Evolutionary conservation across 1,140 invertebrate species (phyloP).

Genomic region (Prorops nasuta): DNA sequence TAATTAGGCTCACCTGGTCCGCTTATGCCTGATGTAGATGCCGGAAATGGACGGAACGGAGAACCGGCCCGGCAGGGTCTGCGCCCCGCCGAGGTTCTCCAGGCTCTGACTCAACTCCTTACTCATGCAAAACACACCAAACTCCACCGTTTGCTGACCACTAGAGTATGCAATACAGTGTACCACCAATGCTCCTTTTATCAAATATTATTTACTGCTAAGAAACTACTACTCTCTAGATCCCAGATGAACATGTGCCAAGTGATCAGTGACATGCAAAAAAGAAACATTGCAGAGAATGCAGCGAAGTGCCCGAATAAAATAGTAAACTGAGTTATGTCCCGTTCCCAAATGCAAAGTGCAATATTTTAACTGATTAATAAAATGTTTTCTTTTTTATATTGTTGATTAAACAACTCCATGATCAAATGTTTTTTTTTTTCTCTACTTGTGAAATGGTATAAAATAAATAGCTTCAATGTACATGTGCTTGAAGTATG

Average conservation of each 20-base stretch:
- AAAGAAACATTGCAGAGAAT: constrained; percentile 21
- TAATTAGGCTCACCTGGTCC: constrained; percentile 59
- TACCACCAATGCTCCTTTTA: constrained; percentile 53
- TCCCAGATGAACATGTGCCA: constrained; percentile 26
- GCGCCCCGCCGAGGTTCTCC: constrained; percentile 60
- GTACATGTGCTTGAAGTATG: too few species aligned
- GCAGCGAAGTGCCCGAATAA: constrained; percentile 23
- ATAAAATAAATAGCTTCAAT: too few species aligned
- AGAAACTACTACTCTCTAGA: constrained; percentile 37
- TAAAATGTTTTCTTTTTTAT: too few species aligned
- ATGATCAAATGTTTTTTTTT: too few species aligned
- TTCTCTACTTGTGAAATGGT: too few species aligned
- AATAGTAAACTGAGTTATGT: constrained; percentile 4
- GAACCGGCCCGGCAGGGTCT: constrained; percentile 58
- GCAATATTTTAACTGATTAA: constrained; percentile 3
- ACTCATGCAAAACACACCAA: constrained; percentile 59
- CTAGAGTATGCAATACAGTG: constrained; percentile 58
- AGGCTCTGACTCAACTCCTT: constrained; percentile 61
- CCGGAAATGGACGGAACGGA: constrained; percentile 58
- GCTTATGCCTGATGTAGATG: constrained; percentile 61
- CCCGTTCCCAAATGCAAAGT: constrained; percentile 30
- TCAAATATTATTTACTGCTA: constrained; percentile 44
- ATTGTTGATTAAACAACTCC: too few species aligned
- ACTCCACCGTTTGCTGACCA: constrained; percentile 59
- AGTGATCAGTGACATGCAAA: constrained; percentile 31